phyloP scores from a whole-genome alignment of 2,888 invertebrate species.

The Mesoligia furuncula region DNA sequence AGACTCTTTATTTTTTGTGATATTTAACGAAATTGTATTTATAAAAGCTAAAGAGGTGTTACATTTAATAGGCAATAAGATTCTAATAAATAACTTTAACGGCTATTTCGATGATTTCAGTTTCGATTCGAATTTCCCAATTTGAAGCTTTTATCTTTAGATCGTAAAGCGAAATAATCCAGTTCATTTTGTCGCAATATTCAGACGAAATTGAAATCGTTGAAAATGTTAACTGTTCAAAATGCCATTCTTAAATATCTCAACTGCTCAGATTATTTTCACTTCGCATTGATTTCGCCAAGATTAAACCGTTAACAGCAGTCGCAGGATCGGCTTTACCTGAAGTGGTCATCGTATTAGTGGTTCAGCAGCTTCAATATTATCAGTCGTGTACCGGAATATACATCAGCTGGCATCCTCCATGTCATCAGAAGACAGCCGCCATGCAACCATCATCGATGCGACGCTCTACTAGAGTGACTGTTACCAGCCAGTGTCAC shows the following conservation, averaged over 20 bases:
- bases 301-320: not conserved
- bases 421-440: too few species aligned
- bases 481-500: too few species aligned
- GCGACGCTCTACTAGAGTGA: too few species aligned
- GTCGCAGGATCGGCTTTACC: not conserved
- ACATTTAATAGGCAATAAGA: not conserved
- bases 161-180: constrained; percentile 31
- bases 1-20: not conserved
- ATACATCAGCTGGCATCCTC: too few species aligned
- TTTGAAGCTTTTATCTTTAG: constrained; percentile 26
- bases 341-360: not conserved
- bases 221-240: constrained; percentile 6
- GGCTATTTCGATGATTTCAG: constrained; percentile 16
- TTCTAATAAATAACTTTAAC: constrained; percentile 12
- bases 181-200: constrained; percentile 30
- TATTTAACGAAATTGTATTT: not conserved
- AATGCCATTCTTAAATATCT: not conserved
- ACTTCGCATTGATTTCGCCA: not conserved
- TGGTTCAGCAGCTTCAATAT: not conserved
- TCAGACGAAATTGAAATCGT: constrained; percentile 14
- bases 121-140: constrained; percentile 25
- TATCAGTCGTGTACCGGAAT: not conserved
- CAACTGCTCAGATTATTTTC: not conserved
- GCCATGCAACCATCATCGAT: too few species aligned
- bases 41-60: not conserved